Percentiles rank a stretch among this genome's conserved stretches.
Conservation (phyloP, 2,113 vertebrate genomes). For the Leucosticte australis region DNA sequence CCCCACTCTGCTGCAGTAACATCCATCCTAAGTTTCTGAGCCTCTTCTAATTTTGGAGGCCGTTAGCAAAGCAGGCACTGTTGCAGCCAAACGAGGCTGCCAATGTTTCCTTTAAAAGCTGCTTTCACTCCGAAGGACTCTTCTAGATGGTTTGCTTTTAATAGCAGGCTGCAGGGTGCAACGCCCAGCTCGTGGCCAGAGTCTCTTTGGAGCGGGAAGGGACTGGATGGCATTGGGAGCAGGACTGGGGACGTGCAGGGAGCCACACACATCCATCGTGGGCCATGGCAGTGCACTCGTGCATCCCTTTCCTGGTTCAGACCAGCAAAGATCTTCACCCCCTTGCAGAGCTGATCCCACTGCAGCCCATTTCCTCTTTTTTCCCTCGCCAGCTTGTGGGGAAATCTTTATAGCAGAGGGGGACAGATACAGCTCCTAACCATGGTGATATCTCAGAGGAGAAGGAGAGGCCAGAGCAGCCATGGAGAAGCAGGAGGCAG, state of each 20-base stretch:
- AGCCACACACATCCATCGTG: not conserved
- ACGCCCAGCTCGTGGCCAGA: not conserved
- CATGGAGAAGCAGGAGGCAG: not conserved
- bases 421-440: not conserved
- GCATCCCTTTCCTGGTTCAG: not conserved
- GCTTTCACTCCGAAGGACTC: conserved; percentile 51
- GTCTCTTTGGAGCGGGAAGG: not conserved
- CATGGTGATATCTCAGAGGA: not conserved
- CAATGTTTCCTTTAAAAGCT: conserved; percentile 57
- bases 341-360: not conserved
- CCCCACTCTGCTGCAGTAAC: conserved; percentile 11
- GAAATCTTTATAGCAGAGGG: not conserved
- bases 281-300: fast-evolving
- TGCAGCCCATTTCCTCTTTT: not conserved
- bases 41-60: conserved; percentile 65
- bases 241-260: not conserved
- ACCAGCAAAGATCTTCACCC: not conserved
- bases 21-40: conserved; percentile 49
- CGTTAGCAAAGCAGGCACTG: conserved; percentile 25
- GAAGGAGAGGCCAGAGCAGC: not conserved
- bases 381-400: fast-evolving
- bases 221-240: not conserved
- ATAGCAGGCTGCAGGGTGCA: conserved; percentile 48
- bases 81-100: conserved; percentile 52
- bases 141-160: conserved; percentile 58